Conservation (phyloP, 2,113 vertebrate genomes). For the Muscicapa adusta region DNA sequence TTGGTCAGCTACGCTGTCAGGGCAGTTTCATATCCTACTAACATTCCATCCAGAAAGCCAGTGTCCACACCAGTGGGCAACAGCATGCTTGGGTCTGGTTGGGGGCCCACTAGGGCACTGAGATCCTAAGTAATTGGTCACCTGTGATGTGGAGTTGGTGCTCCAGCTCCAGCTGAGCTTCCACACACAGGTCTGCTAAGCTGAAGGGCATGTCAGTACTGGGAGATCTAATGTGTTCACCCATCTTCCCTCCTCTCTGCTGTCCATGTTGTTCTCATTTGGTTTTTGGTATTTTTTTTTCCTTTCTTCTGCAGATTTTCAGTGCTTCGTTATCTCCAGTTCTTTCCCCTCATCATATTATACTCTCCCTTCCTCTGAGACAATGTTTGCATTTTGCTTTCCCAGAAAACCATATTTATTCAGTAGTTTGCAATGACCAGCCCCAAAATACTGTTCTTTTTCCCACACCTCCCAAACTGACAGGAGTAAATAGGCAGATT, state of each 20-base stretch:
- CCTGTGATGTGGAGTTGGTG: neutral
- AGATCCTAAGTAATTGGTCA: neutral
- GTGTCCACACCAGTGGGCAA: fast-evolving
- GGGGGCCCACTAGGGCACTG: neutral
- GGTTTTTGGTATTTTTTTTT: neutral
- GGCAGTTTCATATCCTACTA: neutral
- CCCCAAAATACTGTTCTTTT: neutral
- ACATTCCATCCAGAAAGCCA: neutral
- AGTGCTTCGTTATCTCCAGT: neutral
- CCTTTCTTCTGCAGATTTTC: neutral
- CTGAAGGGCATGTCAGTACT: neutral
- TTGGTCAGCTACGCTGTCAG: neutral
- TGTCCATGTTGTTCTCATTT: neutral
- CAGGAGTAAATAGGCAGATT: neutral
- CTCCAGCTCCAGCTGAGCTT: neutral
- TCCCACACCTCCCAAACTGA: neutral
- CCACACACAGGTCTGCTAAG: neutral
- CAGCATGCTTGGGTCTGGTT: neutral
- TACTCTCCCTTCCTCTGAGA: neutral
- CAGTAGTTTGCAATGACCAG: neutral
- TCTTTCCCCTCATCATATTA: neutral
- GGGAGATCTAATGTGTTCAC: neutral
- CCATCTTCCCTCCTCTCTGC: neutral
- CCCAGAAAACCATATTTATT: neutral
- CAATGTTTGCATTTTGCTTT: neutral